These are phyloP conservation scores for Varecia variegata DNA, from an alignment of 2,797 vertebrate genomes.

Conservation along the genomic window DNA sequence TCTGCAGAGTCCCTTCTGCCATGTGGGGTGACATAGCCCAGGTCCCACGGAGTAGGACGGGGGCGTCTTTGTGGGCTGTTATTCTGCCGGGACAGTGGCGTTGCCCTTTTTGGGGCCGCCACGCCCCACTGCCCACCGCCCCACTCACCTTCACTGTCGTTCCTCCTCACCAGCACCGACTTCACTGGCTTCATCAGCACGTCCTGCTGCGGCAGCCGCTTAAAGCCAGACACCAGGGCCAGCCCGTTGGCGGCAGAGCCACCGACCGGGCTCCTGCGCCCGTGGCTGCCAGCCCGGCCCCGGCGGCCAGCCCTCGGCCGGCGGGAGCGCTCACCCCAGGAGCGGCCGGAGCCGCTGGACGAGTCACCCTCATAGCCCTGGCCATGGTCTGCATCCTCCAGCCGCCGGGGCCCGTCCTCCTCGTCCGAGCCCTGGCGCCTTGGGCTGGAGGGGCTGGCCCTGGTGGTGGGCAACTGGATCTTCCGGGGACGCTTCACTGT, in stretches of 20 bases:
- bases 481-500: slow-evolving; percentile 93
- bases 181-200: slow-evolving; percentile 87
- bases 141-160: slow-evolving; percentile 88
- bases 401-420: not conserved
- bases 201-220: slow-evolving; percentile 88
- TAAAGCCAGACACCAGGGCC: slow-evolving; percentile 91
- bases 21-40: accelerated
- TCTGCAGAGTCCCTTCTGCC: not conserved
- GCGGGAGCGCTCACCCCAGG: not conserved
- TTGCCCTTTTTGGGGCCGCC: accelerated
- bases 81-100: not conserved
- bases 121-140: accelerated
- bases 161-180: slow-evolving; percentile 90
- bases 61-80: not conserved
- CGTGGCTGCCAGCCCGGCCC: slow-evolving; percentile 65
- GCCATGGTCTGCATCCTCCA: slow-evolving; percentile 76
- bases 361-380: slow-evolving; percentile 87
- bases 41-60: not conserved
- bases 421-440: not conserved
- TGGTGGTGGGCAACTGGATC: slow-evolving; percentile 88
- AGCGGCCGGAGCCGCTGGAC: slow-evolving; percentile 86
- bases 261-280: slow-evolving; percentile 35
- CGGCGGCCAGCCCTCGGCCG: slow-evolving; percentile 42
- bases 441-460: not conserved
- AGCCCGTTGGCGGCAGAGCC: slow-evolving; percentile 81